Conservation (phyloP, 2,888 invertebrate species). For the Erebia palarica region DNA sequence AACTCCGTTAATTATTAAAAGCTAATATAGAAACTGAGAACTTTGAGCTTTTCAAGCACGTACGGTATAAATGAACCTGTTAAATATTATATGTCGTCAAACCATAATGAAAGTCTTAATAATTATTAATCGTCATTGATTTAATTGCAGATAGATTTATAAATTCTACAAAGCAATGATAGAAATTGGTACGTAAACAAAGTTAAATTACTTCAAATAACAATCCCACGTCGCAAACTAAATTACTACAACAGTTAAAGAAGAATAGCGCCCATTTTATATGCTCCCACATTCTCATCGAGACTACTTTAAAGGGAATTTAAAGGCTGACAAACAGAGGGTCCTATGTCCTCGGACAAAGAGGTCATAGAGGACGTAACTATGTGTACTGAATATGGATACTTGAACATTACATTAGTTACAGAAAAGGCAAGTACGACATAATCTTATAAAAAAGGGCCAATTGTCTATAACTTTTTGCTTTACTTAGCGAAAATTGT, state of each 20-base stretch:
- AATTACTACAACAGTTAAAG: conserved; percentile 4
- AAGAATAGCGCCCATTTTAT: conserved; percentile 6
- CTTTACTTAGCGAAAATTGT: too few species aligned
- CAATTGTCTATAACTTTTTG: not conserved
- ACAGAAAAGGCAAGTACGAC: conserved; percentile 1
- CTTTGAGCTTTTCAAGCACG: too few species aligned
- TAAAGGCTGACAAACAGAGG: conserved; percentile 14
- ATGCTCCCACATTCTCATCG: conserved; percentile 13
- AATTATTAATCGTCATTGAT: too few species aligned
- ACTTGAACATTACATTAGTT: not conserved
- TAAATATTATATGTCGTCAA: too few species aligned
- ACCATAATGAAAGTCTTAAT: too few species aligned
- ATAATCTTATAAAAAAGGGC: not conserved
- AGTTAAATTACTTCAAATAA: not conserved
- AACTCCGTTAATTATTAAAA: too few species aligned
- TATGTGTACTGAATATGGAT: conserved; percentile 5
- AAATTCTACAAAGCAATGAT: not conserved
- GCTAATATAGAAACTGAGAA: too few species aligned
- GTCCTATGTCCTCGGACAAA: conserved; percentile 10
- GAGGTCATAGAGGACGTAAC: conserved; percentile 10
- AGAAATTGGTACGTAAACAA: not conserved
- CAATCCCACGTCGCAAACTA: conserved; percentile 1
- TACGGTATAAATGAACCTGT: too few species aligned
- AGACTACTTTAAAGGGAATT: conserved; percentile 18
- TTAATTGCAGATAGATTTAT: not conserved